A percentile compares a stretch with the other conserved stretches of the same genome.
Evolutionary conservation across 2,113 vertebrate genomes (phyloP).

Genomic region (Zosterops japonicus): DNA sequence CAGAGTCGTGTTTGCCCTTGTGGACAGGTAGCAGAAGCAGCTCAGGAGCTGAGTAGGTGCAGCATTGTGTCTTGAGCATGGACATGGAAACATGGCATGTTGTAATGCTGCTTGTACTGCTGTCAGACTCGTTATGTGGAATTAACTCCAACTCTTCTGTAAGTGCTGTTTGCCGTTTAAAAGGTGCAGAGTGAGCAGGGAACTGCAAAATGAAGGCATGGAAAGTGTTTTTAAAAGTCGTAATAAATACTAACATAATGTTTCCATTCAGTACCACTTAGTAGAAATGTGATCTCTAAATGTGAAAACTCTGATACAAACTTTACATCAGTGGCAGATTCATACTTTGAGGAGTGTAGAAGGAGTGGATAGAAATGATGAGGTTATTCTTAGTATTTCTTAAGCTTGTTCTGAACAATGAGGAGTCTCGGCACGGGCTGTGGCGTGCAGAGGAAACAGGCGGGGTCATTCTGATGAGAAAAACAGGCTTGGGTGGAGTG

Average conservation of each 20-base stretch:
- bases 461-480: slow-evolving; percentile 50
- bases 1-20: background rate
- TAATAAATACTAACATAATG: background rate
- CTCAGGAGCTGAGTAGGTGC: background rate
- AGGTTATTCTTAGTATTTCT: slow-evolving; percentile 38
- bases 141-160: background rate
- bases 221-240: background rate
- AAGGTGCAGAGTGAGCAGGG: background rate
- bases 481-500: slow-evolving; percentile 63
- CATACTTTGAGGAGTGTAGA: background rate
- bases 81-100: background rate
- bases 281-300: background rate
- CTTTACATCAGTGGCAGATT: background rate
- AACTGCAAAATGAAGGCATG: background rate
- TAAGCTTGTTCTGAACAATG: slow-evolving; percentile 11
- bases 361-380: background rate
- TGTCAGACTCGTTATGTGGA: background rate
- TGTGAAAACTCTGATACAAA: background rate
- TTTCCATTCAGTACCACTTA: background rate
- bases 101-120: background rate
- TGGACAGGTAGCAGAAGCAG: background rate
- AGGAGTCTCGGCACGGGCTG: background rate
- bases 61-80: background rate
- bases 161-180: background rate
- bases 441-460: slow-evolving; percentile 42